Conservation (phyloP, 2,888 invertebrate genomes). For the Syrphus vitripennis region DNA sequence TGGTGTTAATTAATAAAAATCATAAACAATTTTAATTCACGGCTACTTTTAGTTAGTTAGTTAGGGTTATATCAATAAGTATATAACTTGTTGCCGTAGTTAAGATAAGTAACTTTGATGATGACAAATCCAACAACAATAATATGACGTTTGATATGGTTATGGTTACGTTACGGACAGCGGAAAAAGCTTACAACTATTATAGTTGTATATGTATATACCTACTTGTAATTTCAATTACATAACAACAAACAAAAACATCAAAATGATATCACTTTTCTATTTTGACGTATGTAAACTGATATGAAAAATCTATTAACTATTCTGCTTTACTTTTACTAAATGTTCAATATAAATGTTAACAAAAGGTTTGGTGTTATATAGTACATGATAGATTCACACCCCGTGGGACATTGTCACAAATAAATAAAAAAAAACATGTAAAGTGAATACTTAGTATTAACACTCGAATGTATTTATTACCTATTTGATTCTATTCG, state of each 20-base stretch:
- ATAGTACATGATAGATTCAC: background rate
- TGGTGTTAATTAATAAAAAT: constrained; percentile 71
- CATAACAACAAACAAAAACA: constrained; percentile 35
- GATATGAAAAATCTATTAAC: constrained; percentile 45
- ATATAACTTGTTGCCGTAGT: constrained; percentile 25
- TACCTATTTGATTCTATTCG: background rate
- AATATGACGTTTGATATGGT: background rate
- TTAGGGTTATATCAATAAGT: background rate
- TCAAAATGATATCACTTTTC: constrained; percentile 50
- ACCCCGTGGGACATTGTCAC: background rate
- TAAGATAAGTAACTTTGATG: constrained; percentile 30
- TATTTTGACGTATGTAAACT: constrained; percentile 55
- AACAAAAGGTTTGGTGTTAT: background rate
- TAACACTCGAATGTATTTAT: background rate
- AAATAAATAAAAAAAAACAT: background rate
- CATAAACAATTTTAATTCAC: constrained; percentile 68
- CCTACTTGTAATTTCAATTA: background rate
- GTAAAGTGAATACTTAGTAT: background rate
- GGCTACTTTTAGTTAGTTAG: constrained; percentile 28
- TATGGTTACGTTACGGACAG: background rate
- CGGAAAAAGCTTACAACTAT: constrained; percentile 31
- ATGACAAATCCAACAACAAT: background rate
- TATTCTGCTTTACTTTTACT: background rate
- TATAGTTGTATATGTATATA: constrained; percentile 18
- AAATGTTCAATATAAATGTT: constrained; percentile 10